These are phyloP conservation scores for Actinemys pallida DNA, from an alignment of 2,113 vertebrate species.

Conservation along the genomic window DNA sequence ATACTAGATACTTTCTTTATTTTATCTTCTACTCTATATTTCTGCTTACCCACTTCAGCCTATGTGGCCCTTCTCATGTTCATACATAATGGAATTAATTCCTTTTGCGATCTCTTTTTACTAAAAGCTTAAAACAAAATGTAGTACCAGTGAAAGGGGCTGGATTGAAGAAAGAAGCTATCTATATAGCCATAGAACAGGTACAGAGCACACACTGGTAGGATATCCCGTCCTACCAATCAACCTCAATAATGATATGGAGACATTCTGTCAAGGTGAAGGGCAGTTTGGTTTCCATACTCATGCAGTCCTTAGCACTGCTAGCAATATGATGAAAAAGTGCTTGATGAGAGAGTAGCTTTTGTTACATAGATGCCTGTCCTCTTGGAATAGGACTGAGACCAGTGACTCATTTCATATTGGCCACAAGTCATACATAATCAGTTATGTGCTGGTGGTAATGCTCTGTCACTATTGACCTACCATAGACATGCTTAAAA, in stretches of 20 bases:
- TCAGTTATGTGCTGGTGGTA: neutral
- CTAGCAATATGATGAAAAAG: rapidly evolving
- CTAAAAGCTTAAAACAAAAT: neutral
- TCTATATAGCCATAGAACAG: neutral
- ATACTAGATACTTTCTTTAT: neutral
- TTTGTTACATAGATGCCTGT: neutral
- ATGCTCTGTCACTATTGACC: neutral
- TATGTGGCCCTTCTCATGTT: neutral
- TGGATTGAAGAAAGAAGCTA: neutral
- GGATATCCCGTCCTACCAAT: too few species aligned
- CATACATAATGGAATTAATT: neutral
- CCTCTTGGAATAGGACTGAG: neutral
- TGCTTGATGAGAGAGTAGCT: neutral
- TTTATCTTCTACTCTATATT: neutral
- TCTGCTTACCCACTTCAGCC: neutral
- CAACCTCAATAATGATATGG: too few species aligned
- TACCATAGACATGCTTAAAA: neutral
- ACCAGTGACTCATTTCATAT: neutral
- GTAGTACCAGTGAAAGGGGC: neutral
- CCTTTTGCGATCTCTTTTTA: neutral
- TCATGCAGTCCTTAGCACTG: neutral
- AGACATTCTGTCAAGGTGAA: neutral
- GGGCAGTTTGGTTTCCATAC: neutral
- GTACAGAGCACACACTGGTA: rapidly evolving
- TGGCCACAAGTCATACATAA: neutral